These are phyloP conservation scores for Tragopan temminckii DNA, from an alignment of 2,797 vertebrate genomes.

Conservation along the genomic window DNA sequence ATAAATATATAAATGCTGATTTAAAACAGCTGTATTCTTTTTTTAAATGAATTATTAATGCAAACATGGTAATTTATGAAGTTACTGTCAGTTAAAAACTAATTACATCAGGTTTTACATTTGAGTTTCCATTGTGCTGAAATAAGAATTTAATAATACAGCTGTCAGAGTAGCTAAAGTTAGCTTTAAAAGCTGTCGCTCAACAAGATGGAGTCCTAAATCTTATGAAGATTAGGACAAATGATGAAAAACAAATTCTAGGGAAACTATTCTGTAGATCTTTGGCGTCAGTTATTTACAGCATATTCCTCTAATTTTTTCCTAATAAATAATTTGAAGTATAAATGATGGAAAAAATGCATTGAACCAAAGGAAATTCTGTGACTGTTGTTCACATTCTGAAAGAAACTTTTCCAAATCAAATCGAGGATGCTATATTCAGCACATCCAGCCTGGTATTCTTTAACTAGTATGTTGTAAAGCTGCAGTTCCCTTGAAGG, in stretches of 20 bases:
- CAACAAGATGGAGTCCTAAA: constrained; percentile 10
- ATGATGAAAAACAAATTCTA: not conserved
- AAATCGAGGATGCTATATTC: not conserved
- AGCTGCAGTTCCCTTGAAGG: not conserved
- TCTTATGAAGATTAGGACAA: not conserved
- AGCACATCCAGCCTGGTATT: not conserved
- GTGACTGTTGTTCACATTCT: not conserved
- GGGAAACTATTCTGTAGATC: not conserved
- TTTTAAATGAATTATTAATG: constrained; percentile 41
- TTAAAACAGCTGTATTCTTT: not conserved
- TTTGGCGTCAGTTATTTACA: not conserved
- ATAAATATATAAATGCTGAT: not conserved
- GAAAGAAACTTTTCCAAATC: not conserved
- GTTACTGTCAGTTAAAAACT: constrained; percentile 12
- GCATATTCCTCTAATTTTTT: not conserved
- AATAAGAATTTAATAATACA: constrained; percentile 49
- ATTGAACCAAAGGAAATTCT: not conserved
- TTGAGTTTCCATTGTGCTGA: constrained; percentile 17
- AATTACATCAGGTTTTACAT: constrained; percentile 34
- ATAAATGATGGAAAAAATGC: not conserved
- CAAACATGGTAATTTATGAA: constrained; percentile 23
- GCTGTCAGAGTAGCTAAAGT: constrained; percentile 42
- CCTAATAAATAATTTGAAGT: not conserved
- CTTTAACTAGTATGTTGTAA: not conserved
- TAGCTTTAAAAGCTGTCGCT: constrained; percentile 19